These are phyloP conservation scores for Numenius phaeopus DNA, from an alignment of 2,797 vertebrate species.

Conservation along the genomic window DNA sequence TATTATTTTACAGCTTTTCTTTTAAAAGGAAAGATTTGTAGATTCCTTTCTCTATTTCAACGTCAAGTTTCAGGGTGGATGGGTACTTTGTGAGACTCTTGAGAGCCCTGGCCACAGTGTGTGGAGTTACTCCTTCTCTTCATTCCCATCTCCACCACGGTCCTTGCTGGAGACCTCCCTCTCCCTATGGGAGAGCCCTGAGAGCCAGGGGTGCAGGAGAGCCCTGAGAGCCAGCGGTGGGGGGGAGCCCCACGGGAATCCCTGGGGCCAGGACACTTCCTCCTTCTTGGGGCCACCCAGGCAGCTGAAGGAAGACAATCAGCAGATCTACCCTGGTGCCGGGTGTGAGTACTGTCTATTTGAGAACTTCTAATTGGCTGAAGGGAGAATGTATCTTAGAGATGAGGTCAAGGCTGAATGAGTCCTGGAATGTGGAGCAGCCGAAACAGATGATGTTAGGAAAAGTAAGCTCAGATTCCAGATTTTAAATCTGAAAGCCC, in stretches of 20 bases:
- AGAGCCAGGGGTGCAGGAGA: no score
- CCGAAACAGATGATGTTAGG: slow-evolving; percentile 52
- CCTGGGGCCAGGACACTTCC: background rate
- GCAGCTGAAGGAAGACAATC: slow-evolving; percentile 24
- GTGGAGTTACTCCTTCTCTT: background rate
- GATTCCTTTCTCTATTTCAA: background rate
- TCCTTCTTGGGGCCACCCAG: slow-evolving; percentile 43
- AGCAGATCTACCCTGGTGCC: background rate
- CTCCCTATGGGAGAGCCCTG: no score
- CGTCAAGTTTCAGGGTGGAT: background rate
- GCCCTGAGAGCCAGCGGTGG: no score
- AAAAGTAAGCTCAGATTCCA: slow-evolving; percentile 56
- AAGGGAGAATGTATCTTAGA: slow-evolving; percentile 26
- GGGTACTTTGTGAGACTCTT: background rate
- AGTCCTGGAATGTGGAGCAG: slow-evolving; percentile 67
- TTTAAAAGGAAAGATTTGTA: background rate
- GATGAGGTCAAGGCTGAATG: slow-evolving; percentile 59
- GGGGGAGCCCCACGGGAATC: no score
- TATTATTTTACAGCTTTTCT: background rate
- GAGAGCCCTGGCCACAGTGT: background rate
- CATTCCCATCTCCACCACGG: rapidly evolving
- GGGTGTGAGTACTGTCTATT: slow-evolving; percentile 41
- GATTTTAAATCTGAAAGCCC: slow-evolving; percentile 35
- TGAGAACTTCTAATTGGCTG: slow-evolving; percentile 51
- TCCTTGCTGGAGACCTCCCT: background rate